Conservation (phyloP, 2,888 invertebrate genomes). For the Scaptomyza reducta region DNA sequence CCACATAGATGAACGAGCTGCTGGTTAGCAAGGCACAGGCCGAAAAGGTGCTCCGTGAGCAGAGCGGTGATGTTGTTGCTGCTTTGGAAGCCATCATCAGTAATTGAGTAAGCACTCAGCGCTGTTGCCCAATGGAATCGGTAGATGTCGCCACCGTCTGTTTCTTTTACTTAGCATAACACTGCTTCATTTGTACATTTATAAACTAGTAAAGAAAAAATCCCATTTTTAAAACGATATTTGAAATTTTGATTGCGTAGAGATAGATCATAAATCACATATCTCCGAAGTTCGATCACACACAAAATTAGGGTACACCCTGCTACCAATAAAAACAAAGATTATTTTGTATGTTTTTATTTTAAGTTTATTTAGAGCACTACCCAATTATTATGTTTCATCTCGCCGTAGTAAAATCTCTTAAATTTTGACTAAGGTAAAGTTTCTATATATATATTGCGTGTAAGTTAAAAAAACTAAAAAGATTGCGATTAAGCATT, state of each 20-base stretch:
- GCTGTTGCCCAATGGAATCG: constrained; percentile 1
- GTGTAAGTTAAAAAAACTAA: constrained; percentile 1
- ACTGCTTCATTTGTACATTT: constrained; percentile 77
- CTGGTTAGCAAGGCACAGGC: constrained; percentile 93
- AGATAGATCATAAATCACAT: too few species aligned
- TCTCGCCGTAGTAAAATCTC: neutral
- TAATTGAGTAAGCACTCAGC: constrained; percentile 52
- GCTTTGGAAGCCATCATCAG: constrained; percentile 88
- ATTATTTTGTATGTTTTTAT: constrained; percentile 1
- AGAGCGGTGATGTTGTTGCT: constrained; percentile 96
- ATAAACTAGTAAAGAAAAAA: constrained; percentile 75
- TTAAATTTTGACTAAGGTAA: constrained; percentile 25
- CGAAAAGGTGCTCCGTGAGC: constrained; percentile 95
- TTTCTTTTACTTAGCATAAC: too few species aligned
- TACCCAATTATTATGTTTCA: constrained; percentile 6
- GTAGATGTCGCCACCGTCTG: constrained; percentile 31
- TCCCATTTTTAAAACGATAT: constrained; percentile 1
- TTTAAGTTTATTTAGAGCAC: constrained; percentile 28
- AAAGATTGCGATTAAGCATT: neutral
- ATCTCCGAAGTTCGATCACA: too few species aligned
- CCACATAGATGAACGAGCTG: constrained; percentile 92
- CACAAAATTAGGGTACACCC: too few species aligned
- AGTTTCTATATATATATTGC: neutral
- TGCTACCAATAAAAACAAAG: too few species aligned
- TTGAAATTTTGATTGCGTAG: too few species aligned